Evolutionary conservation across 2,797 vertebrate genomes (phyloP).

Genomic region (Pelodytes ibericus): DNA sequence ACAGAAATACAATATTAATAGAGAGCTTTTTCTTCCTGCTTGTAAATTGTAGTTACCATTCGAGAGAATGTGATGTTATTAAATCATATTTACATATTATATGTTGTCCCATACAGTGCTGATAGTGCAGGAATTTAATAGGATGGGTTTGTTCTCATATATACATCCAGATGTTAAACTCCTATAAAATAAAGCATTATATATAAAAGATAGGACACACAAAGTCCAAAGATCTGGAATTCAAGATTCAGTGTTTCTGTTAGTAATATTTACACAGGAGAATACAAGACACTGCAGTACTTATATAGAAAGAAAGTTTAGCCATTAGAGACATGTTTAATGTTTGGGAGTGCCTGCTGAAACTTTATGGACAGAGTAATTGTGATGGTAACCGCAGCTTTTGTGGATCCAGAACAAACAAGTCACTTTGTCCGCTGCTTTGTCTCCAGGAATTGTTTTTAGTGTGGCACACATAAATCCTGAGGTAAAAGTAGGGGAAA

Average conservation of each 20-base stretch:
- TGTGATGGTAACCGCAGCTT: neutral
- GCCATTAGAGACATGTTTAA: neutral
- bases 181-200: slow-evolving; percentile 21
- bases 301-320: neutral
- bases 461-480: too few species aligned
- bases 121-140: slow-evolving; percentile 18
- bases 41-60: too few species aligned
- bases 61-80: too few species aligned
- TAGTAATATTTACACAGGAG: neutral
- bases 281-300: neutral
- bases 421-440: neutral
- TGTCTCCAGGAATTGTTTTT: neutral
- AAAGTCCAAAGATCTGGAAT: slow-evolving; percentile 29
- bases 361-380: neutral
- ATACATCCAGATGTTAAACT: neutral
- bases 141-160: neutral
- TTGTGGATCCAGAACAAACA: neutral
- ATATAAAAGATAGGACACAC: slow-evolving; percentile 11
- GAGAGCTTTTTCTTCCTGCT: too few species aligned
- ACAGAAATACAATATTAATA: too few species aligned
- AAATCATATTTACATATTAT: neutral
- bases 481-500: too few species aligned
- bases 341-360: slow-evolving; percentile 6
- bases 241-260: neutral
- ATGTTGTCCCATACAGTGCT: neutral